These are phyloP conservation scores for Telmatochromis sp. DNA, from an alignment of 2,113 vertebrate genomes.

Conservation along the genomic window DNA sequence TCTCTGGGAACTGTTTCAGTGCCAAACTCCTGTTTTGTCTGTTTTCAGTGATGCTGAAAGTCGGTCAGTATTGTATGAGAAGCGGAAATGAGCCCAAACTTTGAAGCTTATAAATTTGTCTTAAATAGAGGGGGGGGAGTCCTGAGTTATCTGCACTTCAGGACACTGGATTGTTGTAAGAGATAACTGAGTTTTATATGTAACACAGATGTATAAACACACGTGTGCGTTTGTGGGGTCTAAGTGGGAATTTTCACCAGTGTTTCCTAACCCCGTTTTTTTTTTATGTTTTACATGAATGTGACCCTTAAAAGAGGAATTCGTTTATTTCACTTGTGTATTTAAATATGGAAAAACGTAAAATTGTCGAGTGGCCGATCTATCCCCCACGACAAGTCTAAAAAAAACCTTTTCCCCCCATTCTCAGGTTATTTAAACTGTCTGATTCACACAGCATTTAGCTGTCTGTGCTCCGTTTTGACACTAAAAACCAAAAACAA, in stretches of 20 bases:
- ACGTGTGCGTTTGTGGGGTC: neutral
- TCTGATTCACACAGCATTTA: neutral
- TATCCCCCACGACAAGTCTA: neutral
- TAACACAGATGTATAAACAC: neutral
- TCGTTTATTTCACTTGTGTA: neutral
- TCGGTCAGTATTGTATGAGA: conserved; percentile 29
- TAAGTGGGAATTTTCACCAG: neutral
- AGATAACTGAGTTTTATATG: neutral
- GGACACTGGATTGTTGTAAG: neutral
- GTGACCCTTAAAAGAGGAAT: conserved; percentile 4
- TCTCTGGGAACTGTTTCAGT: conserved; percentile 69
- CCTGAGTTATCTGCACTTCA: neutral
- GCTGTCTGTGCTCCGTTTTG: neutral
- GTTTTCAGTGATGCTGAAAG: conserved; percentile 55
- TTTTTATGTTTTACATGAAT: neutral
- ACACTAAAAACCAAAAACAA: conserved; percentile 32
- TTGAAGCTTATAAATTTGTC: neutral
- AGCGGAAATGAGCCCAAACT: neutral
- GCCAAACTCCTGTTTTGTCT: conserved; percentile 66
- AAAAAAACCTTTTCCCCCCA: neutral
- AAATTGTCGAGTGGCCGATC: neutral
- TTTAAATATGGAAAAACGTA: neutral
- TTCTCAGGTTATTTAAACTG: conserved; percentile 36
- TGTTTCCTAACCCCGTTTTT: neutral
- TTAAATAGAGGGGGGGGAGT: neutral